These are phyloP conservation scores for Dermatemys mawii DNA, from an alignment of 2,113 vertebrate genomes.

Conservation along the genomic window DNA sequence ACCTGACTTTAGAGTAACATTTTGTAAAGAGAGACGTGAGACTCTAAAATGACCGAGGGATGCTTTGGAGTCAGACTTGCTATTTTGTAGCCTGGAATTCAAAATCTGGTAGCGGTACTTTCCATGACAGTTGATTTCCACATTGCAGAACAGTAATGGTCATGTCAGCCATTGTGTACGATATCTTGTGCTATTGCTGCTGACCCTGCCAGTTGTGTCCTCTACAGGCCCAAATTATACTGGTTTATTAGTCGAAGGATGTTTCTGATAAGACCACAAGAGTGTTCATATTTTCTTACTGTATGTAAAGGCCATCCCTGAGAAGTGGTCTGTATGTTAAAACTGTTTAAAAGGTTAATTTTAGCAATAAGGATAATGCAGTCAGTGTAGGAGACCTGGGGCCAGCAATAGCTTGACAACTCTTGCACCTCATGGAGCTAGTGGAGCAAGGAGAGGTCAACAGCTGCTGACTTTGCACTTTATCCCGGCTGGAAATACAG, in stretches of 20 bases:
- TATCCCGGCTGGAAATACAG: conserved; percentile 7
- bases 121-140: not conserved
- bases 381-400: not conserved
- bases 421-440: not conserved
- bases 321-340: not conserved
- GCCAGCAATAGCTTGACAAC: not conserved
- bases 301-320: conserved; percentile 26
- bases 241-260: not conserved
- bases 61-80: not conserved
- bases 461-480: conserved; percentile 43
- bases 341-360: not conserved
- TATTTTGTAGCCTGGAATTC: not conserved
- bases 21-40: not conserved
- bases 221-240: not conserved
- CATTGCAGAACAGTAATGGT: not conserved
- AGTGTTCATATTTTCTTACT: not conserved
- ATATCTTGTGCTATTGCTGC: not conserved
- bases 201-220: not conserved
- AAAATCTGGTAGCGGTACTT: not conserved
- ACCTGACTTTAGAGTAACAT: not conserved
- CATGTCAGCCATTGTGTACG: not conserved
- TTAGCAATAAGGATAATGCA: not conserved
- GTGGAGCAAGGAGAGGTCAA: not conserved
- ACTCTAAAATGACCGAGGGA: not conserved
- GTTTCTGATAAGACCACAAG: not conserved